Percentiles rank a stretch among this genome's conserved stretches.
These are phyloP conservation scores for Notospermus geniculatus DNA, from an alignment of 1,140 invertebrate species.

Conservation along the genomic window DNA sequence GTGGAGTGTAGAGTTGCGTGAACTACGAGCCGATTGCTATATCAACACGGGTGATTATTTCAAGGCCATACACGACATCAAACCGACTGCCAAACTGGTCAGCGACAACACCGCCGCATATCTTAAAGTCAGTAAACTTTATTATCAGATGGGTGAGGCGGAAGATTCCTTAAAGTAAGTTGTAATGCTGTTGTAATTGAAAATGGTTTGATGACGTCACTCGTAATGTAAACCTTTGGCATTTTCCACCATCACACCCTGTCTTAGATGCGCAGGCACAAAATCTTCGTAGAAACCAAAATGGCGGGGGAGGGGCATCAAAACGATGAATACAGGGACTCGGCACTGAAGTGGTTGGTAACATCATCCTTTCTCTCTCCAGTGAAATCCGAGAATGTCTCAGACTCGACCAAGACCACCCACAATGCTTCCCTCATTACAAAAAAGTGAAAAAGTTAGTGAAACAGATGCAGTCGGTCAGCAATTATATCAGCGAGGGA, in stretches of 20 bases:
- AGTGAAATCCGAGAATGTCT: conserved; percentile 95
- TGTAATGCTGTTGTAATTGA: too few species aligned
- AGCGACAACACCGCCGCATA: conserved; percentile 89
- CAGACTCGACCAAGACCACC: conserved; percentile 96
- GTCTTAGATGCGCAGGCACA: too few species aligned
- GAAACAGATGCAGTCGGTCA: conserved; percentile 76
- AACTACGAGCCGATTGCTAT: conserved; percentile 83
- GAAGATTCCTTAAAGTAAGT: conserved; percentile 82
- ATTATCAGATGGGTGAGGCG: conserved; percentile 89
- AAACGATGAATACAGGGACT: too few species aligned
- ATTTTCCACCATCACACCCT: too few species aligned
- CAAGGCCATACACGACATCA: conserved; percentile 86
- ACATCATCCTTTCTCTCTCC: conserved; percentile 36
- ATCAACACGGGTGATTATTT: conserved; percentile 76
- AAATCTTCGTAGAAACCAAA: too few species aligned
- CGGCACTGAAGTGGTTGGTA: background rate
- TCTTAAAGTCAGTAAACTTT: conserved; percentile 75
- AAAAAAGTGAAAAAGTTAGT: conserved; percentile 96
- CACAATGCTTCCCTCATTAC: conserved; percentile 93
- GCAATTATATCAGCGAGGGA: conserved; percentile 67
- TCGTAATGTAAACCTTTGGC: too few species aligned
- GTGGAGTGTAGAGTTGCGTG: conserved; percentile 80
- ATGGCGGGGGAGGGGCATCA: too few species aligned
- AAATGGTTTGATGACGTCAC: too few species aligned
- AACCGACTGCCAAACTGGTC: conserved; percentile 83